Conservation (phyloP, 1,140 invertebrate genomes). For the Drosophila mojavensis region DNA sequence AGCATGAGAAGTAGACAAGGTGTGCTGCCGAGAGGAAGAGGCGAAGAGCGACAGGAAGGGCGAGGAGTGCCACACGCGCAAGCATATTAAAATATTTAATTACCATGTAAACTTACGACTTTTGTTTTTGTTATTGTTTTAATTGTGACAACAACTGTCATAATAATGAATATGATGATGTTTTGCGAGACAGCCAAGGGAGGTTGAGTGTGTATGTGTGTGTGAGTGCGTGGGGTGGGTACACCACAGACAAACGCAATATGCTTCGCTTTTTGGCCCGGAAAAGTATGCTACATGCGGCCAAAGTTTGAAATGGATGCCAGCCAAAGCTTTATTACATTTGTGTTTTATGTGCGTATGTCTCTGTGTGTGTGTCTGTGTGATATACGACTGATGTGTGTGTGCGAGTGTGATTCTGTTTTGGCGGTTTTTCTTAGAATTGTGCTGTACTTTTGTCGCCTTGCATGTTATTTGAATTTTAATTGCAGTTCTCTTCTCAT, state of each 20-base stretch:
- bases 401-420: conserved; percentile 7
- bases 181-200: conserved; percentile 50
- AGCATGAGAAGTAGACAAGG: conserved; percentile 50
- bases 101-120: conserved; percentile 82
- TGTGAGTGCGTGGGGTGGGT: background rate
- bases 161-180: conserved; percentile 82
- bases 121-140: conserved; percentile 82
- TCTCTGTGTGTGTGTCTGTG: conserved; percentile 33
- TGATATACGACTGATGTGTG: conserved; percentile 53
- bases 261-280: conserved; percentile 23
- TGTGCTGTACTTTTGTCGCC: conserved; percentile 63
- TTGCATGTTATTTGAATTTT: conserved; percentile 83
- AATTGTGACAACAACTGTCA: conserved; percentile 82
- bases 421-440: conserved; percentile 76
- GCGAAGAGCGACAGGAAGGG: conserved; percentile 2
- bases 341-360: background rate
- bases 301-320: conserved; percentile 47
- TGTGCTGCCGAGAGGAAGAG: conserved; percentile 14
- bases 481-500: conserved; percentile 75
- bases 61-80: conserved; percentile 14
- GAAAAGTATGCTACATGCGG: conserved; percentile 48
- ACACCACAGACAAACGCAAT: conserved; percentile 38
- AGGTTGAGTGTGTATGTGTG: background rate
- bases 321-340: conserved; percentile 75
- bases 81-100: conserved; percentile 83